phyloP scores from a whole-genome alignment of 2,113 vertebrate genomes.

The Acrocephalus arundinaceus region DNA sequence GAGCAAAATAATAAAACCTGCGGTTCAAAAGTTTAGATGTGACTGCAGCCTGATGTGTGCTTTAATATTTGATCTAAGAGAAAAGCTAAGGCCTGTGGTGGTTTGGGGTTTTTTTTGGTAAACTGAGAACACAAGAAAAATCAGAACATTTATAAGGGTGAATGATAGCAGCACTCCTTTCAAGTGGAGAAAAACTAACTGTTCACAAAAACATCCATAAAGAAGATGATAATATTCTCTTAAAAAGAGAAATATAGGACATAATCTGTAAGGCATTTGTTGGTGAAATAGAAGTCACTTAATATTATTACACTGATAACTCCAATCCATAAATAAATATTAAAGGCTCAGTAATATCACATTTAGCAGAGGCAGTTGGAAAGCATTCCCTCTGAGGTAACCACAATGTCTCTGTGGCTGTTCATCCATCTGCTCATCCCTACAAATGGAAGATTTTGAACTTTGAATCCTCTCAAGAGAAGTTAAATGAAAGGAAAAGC shows the following conservation, averaged over 20 bases:
- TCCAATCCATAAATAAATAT: conserved; percentile 46
- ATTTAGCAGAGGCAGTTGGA: not conserved
- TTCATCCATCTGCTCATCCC: not conserved
- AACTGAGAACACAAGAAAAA: conserved; percentile 47
- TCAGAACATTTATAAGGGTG: conserved; percentile 20
- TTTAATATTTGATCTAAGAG: conserved; percentile 64
- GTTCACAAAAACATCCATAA: conserved; percentile 33
- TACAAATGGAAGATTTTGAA: not conserved
- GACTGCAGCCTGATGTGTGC: conserved; percentile 54
- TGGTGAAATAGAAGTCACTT: conserved; percentile 47
- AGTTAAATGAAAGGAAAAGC: not conserved
- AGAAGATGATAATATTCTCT: not conserved
- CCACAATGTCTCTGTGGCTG: not conserved
- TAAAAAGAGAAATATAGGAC: conserved; percentile 1
- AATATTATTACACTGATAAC: conserved; percentile 29
- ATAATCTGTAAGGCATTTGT: conserved; percentile 33
- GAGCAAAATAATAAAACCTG: conserved; percentile 67
- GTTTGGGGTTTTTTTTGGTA: not conserved
- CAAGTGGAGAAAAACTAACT: conserved; percentile 46
- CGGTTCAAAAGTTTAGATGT: conserved; percentile 71
- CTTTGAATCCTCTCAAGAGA: not conserved
- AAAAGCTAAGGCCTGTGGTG: conserved; percentile 1
- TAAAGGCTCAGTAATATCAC: conserved; percentile 23
- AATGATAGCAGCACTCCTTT: conserved; percentile 14
- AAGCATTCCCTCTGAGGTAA: not conserved